Base-by-base conservation (phyloP, 2,113 vertebrate species). In the Hippocampus mohnikei region DNA sequence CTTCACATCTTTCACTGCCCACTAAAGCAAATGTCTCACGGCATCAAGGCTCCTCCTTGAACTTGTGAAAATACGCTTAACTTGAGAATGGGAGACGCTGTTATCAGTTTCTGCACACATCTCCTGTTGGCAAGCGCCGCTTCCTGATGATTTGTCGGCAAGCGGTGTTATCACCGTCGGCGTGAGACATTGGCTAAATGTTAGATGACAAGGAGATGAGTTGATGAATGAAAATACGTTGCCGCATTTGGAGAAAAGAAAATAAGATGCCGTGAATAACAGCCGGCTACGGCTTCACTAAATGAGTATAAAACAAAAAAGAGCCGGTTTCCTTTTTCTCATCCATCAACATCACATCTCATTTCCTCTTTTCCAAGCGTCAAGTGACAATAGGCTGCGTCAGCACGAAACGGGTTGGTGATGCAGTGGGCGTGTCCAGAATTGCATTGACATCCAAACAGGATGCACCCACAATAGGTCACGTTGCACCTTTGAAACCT, bases 71-170 rank as follows among this genome's bases (percentile, higher is more conserved):
- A 78, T 12, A 58, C 64, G 67, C 53, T 69, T 66, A 25, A 66
- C 63, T 70, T 46, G 66, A 15, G 74, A 37, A 70, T 16, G 18
- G 50, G 27, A 73, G 50, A 75, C 50, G 69, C 18, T 29, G 61
- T 82, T 90, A 90, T 91, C 83, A 87, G 3, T 52, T 27, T 65
- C 65, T 70, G 44, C 63, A 67, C 86, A 90, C 66, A 80, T 50
- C 37, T 83, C 85, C 83, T 77, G 42, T 70, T 75, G 76, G 77
- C 73, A 3, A 63, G 67, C 40, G 67, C 8, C 33, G 44, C 62
- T 84, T 89, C 86, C 84, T 87, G 72, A 80, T 73, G 16, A 46
- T 50, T 67, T 58, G 1, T 50, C 58, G 29, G 37, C 23, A 16
- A 65, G 64, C n/a, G 79, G 61, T 42, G 42, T 71, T 74, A 80